These are phyloP conservation scores for Nasua narica DNA, from an alignment of 2,797 vertebrate genomes.

Conservation along the genomic window DNA sequence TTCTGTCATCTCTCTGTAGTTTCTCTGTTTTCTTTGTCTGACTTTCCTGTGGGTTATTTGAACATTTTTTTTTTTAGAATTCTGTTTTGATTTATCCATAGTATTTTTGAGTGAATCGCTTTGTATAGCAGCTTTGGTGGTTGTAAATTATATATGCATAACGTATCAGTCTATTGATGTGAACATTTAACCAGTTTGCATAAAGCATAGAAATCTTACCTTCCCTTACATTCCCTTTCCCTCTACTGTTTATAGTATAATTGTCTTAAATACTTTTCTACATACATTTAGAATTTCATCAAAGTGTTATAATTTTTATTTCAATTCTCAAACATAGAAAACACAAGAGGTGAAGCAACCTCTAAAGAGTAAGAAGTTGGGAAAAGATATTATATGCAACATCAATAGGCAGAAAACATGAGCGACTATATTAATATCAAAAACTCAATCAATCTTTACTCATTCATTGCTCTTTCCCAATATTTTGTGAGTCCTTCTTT, in stretches of 20 bases:
- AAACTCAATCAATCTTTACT: no score
- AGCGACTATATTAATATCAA: neutral
- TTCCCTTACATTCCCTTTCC: neutral
- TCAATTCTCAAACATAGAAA: neutral
- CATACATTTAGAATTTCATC: neutral
- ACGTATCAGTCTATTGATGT: neutral
- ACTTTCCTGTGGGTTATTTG: neutral
- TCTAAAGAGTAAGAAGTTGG: neutral
- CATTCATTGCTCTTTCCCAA: neutral
- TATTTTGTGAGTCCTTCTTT: neutral
- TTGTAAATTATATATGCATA: neutral
- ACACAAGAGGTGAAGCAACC: neutral
- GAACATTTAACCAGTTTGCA: neutral
- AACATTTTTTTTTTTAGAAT: neutral
- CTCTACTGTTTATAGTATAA: neutral
- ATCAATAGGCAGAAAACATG: neutral
- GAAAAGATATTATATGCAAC: neutral
- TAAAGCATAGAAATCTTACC: neutral
- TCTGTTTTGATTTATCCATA: neutral
- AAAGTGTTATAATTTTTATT: neutral
- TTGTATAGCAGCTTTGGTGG: neutral
- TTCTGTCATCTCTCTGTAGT: neutral
- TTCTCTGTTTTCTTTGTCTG: neutral
- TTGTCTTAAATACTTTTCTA: neutral
- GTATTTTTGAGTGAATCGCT: neutral